Conservation (phyloP, 2,113 vertebrate species). For the Onychostruthus taczanowskii region DNA sequence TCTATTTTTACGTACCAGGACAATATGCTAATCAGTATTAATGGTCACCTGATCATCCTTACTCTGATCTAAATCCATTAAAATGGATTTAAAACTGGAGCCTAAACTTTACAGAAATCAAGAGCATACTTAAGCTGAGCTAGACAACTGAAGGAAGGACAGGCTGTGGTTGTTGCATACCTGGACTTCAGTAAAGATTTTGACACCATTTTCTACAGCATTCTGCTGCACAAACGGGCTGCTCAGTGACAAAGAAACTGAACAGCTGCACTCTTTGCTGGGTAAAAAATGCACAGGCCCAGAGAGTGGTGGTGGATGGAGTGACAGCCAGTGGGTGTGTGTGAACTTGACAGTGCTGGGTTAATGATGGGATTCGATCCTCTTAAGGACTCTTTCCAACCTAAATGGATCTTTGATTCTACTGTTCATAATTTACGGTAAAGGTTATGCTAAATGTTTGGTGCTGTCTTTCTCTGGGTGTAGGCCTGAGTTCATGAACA, state of each 20-base stretch:
- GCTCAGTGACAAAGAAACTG: not conserved
- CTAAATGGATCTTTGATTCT: not conserved
- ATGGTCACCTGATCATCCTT: not conserved
- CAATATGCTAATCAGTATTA: not conserved
- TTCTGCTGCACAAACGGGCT: not conserved
- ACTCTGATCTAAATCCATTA: not conserved
- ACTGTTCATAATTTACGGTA: not conserved
- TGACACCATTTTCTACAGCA: rapidly evolving
- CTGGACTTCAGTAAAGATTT: not conserved
- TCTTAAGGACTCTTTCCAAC: not conserved
- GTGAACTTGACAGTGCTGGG: not conserved
- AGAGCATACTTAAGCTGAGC: not conserved
- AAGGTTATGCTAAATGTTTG: not conserved
- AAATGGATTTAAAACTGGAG: not conserved
- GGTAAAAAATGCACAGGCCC: not conserved
- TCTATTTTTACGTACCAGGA: not conserved
- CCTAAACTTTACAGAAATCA: not conserved
- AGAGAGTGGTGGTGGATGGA: not conserved
- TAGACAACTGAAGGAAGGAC: not conserved
- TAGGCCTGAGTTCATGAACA: not conserved
- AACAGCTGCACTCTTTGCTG: rapidly evolving
- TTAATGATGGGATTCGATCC: rapidly evolving
- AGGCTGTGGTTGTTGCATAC: not conserved
- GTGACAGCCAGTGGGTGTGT: too few species aligned
- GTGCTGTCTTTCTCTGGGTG: not conserved